These are phyloP conservation scores for Scytalopus superciliaris DNA, from an alignment of 2,113 vertebrate genomes.

Conservation along the genomic window DNA sequence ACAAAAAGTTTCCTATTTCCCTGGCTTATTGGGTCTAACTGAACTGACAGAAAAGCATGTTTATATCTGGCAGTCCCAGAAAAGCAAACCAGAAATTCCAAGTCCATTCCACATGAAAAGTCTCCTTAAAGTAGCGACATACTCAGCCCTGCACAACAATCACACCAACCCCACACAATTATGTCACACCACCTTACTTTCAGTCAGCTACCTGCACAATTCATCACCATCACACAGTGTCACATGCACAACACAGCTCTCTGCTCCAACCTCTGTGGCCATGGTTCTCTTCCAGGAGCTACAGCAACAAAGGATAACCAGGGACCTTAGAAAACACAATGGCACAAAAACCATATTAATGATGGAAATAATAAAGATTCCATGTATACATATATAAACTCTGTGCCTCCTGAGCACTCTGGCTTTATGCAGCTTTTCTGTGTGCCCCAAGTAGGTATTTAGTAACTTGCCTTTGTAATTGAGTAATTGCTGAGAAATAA, in stretches of 20 bases:
- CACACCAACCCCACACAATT: neutral
- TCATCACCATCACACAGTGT: neutral
- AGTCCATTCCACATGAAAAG: neutral
- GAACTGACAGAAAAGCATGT: neutral
- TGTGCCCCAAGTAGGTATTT: neutral
- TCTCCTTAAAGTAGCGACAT: neutral
- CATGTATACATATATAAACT: rapidly evolving
- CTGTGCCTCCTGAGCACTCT: neutral
- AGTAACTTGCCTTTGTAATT: neutral
- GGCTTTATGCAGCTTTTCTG: neutral
- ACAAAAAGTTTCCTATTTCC: neutral
- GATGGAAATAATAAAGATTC: neutral
- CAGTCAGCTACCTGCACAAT: neutral
- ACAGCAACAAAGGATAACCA: neutral
- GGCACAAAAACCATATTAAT: neutral
- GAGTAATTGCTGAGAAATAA: neutral
- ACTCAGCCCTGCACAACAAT: neutral
- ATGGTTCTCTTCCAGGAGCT: neutral
- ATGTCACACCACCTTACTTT: neutral
- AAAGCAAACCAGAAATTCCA: neutral
- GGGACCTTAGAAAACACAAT: neutral
- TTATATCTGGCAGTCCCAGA: neutral
- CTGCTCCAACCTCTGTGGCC: neutral
- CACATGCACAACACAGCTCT: neutral
- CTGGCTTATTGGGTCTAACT: neutral